phyloP scores from a whole-genome alignment of 2,113 vertebrate genomes.

The Labeo rohita region DNA sequence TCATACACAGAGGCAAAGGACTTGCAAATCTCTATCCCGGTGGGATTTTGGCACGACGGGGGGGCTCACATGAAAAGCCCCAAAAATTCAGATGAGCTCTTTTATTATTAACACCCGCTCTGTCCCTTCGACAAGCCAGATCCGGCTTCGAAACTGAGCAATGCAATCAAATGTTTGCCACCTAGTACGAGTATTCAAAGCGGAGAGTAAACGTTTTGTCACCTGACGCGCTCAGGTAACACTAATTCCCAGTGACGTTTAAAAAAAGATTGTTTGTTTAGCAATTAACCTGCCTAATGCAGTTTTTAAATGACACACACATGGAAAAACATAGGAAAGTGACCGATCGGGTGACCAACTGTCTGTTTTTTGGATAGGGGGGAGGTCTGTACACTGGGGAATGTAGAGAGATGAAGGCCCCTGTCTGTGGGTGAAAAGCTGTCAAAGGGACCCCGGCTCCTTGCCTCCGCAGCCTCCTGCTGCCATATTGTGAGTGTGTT shows the following conservation, averaged over 20 bases:
- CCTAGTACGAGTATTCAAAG: background rate
- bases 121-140: conserved; percentile 39
- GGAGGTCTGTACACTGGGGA: conserved; percentile 54
- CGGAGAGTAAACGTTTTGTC: background rate
- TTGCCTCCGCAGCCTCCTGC: conserved; percentile 51
- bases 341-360: conserved; percentile 59
- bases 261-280: background rate
- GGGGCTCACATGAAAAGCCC: conserved; percentile 54
- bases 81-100: conserved; percentile 58
- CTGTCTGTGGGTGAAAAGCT: conserved; percentile 58
- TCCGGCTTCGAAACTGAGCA: background rate
- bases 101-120: conserved; percentile 39
- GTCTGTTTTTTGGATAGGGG: conserved; percentile 24
- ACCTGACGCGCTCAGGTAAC: background rate
- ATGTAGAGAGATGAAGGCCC: conserved; percentile 56
- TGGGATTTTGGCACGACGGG: conserved; percentile 43
- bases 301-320: background rate
- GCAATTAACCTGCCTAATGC: background rate
- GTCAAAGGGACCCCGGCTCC: conserved; percentile 58
- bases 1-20: conserved; percentile 53
- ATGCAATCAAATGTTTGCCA: conserved; percentile 18
- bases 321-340: conserved; percentile 28
- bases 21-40: conserved; percentile 55
- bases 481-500: conserved; percentile 61
- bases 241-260: background rate